These are phyloP conservation scores for Mus minutoides DNA, from an alignment of 2,797 vertebrate species.

Conservation along the genomic window DNA sequence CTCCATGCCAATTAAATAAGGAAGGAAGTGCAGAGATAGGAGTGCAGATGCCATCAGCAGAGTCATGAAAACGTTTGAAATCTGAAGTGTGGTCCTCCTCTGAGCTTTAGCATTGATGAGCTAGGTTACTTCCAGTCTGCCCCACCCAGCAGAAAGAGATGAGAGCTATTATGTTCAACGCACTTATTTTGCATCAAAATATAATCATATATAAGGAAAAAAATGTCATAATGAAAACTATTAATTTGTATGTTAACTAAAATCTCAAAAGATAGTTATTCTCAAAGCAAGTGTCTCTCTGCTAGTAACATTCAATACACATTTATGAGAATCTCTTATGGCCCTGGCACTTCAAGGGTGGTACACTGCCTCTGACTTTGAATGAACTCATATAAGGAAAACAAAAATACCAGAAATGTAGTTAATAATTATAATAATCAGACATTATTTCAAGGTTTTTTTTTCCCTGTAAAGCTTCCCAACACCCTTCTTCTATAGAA, in stretches of 20 bases:
- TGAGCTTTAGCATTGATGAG: not conserved
- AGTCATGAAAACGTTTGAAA: not conserved
- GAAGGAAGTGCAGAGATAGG: constrained; percentile 2
- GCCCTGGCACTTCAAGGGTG: not conserved
- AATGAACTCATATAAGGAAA: not conserved
- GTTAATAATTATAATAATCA: constrained; percentile 5
- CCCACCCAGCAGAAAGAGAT: not conserved
- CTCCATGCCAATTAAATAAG: not conserved
- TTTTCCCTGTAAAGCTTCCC: not conserved
- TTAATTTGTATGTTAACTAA: not conserved
- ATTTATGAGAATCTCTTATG: not conserved
- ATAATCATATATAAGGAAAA: not conserved
- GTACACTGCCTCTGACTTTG: not conserved
- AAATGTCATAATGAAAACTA: not conserved
- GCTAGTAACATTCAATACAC: not conserved
- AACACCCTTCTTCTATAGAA: not conserved
- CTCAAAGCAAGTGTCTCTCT: constrained; percentile 7
- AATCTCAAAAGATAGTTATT: not conserved
- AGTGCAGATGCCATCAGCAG: not conserved
- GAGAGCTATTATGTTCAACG: not conserved
- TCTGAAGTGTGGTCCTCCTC: not conserved
- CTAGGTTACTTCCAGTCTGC: not conserved
- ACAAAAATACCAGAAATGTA: not conserved
- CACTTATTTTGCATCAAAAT: not conserved
- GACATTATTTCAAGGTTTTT: not conserved